Conservation (phyloP, 2,797 vertebrate genomes). For the Bradypodion ventrale region DNA sequence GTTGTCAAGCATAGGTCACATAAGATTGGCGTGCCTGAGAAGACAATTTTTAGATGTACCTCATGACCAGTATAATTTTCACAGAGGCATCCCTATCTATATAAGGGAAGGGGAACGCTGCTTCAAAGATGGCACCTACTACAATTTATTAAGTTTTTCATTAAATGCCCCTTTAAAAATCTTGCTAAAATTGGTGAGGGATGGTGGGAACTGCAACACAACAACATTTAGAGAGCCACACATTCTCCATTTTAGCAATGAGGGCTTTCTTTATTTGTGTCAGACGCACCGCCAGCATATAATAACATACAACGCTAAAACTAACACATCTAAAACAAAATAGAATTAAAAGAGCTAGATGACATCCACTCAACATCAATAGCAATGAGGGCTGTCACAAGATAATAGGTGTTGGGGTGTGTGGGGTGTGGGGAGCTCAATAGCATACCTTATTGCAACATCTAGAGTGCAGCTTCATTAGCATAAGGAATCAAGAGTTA, state of each 20-base stretch:
- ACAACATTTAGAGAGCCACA: neutral
- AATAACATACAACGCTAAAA: no score
- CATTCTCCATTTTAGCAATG: neutral
- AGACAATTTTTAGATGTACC: neutral
- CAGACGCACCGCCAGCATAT: no score
- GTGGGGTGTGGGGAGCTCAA: neutral
- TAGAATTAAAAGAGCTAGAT: no score
- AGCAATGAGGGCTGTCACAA: neutral
- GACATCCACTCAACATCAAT: no score
- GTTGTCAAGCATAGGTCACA: no score
- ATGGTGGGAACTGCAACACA: neutral
- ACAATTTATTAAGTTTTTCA: neutral
- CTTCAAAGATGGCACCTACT: neutral
- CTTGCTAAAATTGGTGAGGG: no score
- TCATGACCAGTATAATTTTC: neutral
- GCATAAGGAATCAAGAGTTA: no score
- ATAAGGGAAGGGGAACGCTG: neutral
- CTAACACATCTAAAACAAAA: no score
- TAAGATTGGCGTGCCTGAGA: no score
- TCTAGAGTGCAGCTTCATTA: no score
- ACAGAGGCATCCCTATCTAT: neutral
- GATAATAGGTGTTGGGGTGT: neutral
- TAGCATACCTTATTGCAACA: accelerated
- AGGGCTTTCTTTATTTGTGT: neutral
- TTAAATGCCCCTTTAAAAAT: neutral